Evolutionary conservation across 2,888 invertebrate genomes (phyloP), one percentile per base, ranked within the genome.

Genomic region (Pimpla rufipes): DNA sequence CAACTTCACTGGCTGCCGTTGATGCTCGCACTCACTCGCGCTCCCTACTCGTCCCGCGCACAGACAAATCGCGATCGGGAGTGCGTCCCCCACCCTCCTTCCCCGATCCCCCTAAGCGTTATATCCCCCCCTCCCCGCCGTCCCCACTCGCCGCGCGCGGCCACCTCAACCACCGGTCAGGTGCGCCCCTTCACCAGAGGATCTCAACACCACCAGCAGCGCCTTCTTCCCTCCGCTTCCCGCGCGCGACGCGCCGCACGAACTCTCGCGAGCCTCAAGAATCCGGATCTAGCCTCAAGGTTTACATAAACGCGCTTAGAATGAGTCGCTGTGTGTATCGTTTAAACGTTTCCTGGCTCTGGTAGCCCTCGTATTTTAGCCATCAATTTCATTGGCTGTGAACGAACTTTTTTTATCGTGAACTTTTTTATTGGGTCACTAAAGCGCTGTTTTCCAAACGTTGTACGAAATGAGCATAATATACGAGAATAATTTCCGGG

Each of bases 201-300:
- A 78, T 67, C 50, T 59, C 73, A 70, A 68, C 78, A 55, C 70
- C 70, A 73, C 40, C 57, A 18, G 23, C 70, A n/a, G 18, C 74
- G n/a, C 76, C 13, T 45, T 16, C 16, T n/a, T 23, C 62, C 70
- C 67, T 37, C 57, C 81, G 71, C 64, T 74, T 47, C 42, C 45
- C 82, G 35, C 77, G 21, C 45, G 11, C 71, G 74, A 64, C 23
- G 18, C 29, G 40, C 47, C 42, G 75, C 23, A 64, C 77, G 50
- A 45, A 45, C 79, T 45, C 68, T 57, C 62, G 42, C 67, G 66
- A 47, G 37, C 55, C 88, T 83, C 87, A 90, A 91, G 91, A 92
- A 92, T 92, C 92, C 92, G 92, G 92, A 92, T 92, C 92, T 92
- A 90, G 89, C 88, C 90, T 92, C 91, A 92, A 92, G 92, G 92